A percentile compares a stretch with the other conserved stretches of the same genome.
Evolutionary conservation across 92 coral and sea anemone genomes (phyloP).

Genomic region (Metridium senile): DNA sequence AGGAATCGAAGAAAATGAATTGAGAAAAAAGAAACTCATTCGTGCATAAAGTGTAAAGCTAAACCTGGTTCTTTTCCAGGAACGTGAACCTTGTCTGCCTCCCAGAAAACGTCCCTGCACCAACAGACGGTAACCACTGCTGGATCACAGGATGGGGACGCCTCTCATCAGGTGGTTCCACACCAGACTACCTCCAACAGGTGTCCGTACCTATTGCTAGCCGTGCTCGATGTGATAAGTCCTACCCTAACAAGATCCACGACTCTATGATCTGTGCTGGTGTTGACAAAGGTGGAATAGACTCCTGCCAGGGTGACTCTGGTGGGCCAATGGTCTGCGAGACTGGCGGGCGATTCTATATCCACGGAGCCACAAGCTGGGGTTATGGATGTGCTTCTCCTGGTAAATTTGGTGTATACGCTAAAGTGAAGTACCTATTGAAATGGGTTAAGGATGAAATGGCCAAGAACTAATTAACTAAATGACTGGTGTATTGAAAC

Average conservation of each 20-base stretch:
- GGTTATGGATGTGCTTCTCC: slow-evolving; percentile 64
- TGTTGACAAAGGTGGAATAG: slow-evolving; percentile 69
- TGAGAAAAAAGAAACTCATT: too few relatives aligned
- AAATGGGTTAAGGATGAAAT: background rate
- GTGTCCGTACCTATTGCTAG: slow-evolving; percentile 64
- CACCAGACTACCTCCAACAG: slow-evolving; percentile 52
- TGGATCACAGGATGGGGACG: slow-evolving; percentile 84
- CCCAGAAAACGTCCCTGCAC: slow-evolving; percentile 56
- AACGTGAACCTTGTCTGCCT: slow-evolving; percentile 69
- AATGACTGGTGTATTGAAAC: too few relatives aligned
- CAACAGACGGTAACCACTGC: slow-evolving; percentile 53
- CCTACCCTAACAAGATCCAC: slow-evolving; percentile 51
- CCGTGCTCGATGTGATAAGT: slow-evolving; percentile 53
- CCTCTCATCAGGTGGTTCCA: slow-evolving; percentile 61
- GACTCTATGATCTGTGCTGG: slow-evolving; percentile 87
- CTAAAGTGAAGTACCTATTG: slow-evolving; percentile 39
- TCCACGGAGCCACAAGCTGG: slow-evolving; percentile 73
- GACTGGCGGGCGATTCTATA: slow-evolving; percentile 52
- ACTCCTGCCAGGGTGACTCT: slow-evolving; percentile 77
- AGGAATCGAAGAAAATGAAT: too few relatives aligned
- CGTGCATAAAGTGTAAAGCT: too few relatives aligned
- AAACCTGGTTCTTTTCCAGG: slow-evolving; percentile 6
- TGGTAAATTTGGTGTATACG: slow-evolving; percentile 73
- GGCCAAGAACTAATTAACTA: background rate
- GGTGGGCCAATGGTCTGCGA: slow-evolving; percentile 86